Conservation (phyloP, 92 coral and sea anemone genomes). For the Zoanthus gigantus region DNA sequence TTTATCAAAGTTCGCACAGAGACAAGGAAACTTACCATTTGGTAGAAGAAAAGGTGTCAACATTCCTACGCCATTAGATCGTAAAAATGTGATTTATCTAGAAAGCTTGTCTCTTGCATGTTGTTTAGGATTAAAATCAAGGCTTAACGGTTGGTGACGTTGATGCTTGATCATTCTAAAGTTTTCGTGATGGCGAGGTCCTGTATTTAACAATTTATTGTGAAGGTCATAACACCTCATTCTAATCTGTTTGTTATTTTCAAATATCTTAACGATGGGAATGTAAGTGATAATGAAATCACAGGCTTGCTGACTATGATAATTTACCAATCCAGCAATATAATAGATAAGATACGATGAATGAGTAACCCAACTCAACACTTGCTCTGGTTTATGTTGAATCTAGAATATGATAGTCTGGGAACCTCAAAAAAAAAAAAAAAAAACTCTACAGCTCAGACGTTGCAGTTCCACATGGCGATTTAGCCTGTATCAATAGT, state of each 20-base stretch:
- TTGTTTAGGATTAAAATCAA: not conserved
- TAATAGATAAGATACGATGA: conserved; percentile 17
- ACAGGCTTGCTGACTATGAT: not conserved
- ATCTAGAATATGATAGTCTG: conserved; percentile 30
- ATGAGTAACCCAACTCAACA: conserved; percentile 13
- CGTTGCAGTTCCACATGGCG: not conserved
- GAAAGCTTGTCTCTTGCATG: not conserved
- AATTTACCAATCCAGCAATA: conserved; percentile 27
- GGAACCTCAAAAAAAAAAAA: not conserved
- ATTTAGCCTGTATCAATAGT: not conserved
- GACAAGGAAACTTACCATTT: not conserved
- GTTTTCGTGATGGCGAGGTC: conserved; percentile 14
- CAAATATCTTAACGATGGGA: conserved; percentile 29
- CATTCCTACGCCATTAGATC: not conserved
- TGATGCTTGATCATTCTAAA: not conserved
- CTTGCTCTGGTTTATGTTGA: conserved; percentile 12
- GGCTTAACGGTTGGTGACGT: not conserved
- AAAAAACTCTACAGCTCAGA: not conserved
- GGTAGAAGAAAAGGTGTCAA: not conserved
- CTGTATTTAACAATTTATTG: not conserved
- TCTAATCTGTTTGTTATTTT: conserved; percentile 29
- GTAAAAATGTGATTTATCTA: not conserved
- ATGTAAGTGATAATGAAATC: conserved; percentile 20
- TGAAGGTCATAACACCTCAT: conserved; percentile 12
- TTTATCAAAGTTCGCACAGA: not conserved